Base-by-base conservation (phyloP, 2,797 vertebrate species). In the Clarias fuscus region DNA sequence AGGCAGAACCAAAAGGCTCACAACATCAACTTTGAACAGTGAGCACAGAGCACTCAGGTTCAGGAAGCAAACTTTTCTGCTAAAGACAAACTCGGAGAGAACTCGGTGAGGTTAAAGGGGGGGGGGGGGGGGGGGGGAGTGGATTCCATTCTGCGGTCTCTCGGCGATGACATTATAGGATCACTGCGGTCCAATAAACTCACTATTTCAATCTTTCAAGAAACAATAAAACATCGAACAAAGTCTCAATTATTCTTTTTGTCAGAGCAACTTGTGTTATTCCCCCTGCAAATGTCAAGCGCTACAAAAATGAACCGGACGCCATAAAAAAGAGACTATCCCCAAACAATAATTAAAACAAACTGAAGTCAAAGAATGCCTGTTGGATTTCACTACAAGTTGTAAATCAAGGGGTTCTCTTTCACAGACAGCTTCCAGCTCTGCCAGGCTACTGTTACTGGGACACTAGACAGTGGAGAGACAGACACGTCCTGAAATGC, bases 151-250 rank as follows among this genome's bases (percentile, higher is more conserved):
- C 85, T 82, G 88, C 18, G 86, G 86, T 89, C 81, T 53, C 86
- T 79, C 65, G 30, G 86, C 81, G 86, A 88, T 90, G 89, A 89
- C 86, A 88, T 89, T 89, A 88, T 75, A 80, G 84, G 80, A 83
- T 88, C 86, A 81, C 58, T 83, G 89, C 43, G 85, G 86, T 90
- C 86, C 88, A 87, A 86, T 88, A 88, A 90, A 90, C 79, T 84
- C 56, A 40, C 67, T 84, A 85, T 84, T 88, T 81, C 86, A 87
- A 85, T 83, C 73, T 64, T 22, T 84, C 72, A 81, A 84, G 53
- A 84, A 86, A 88, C 86, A 85, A 86, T 88, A 87, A 90, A 89
- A 88, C 30, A 56, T 68, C 27, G 77, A 71, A 87, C 1, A 48
- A 80, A 79, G 82, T 83, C 71, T 83, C 82, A 85, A 81, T 88